Base-by-base conservation (phyloP, 2,888 invertebrate genomes). In the Drosophila flavopinicola region DNA sequence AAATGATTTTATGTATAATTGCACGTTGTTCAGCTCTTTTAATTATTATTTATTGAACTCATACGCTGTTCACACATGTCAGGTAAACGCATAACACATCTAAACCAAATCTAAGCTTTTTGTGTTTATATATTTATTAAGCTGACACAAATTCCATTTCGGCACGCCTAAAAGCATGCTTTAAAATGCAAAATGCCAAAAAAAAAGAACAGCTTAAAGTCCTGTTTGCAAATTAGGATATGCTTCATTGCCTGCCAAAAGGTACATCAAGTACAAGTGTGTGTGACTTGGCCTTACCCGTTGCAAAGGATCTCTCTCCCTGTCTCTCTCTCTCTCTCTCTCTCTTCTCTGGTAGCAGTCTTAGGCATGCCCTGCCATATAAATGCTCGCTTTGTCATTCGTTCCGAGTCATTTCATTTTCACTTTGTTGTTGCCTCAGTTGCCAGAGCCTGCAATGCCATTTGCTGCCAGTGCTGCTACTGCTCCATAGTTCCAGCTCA, bases 401-500 rank as follows among this genome's bases (percentile, higher is more conserved):
- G 87, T 87, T 87, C 80, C 84, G 75, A 87, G 82, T 84, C 84
- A 84, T 87, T 84, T 84, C 87, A 85, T 87, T 87, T 84, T 85
- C 86, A 84, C 86, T 87, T 84, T 84, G 77, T 87, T 85, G 87
- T 83, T 82, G 83, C 76, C 75, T 67, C 65, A 74, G 71, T 38
- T 65, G 38, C 39, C 68, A 63, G 56, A 39, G 44, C 59, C 58
- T 74, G 78, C 85, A 84, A 66, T 74, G 61, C 78, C 77, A 77
- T 80, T 83, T 78, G 67, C 65, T 78, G 63, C 72, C 70, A n/a
- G 39, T 44, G 51, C 38, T 35, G 47, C 33, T 49, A 35, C 66
- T 72, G 41, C 59, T 66, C 72, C 56, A 72, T 78, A 86, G 80
- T 82, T 82, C 87, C 80, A 82, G 82, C 80, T 82, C 80, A 86